Evolutionary conservation across 2,113 vertebrate species (phyloP).

Genomic region (Xenus cinereus): DNA sequence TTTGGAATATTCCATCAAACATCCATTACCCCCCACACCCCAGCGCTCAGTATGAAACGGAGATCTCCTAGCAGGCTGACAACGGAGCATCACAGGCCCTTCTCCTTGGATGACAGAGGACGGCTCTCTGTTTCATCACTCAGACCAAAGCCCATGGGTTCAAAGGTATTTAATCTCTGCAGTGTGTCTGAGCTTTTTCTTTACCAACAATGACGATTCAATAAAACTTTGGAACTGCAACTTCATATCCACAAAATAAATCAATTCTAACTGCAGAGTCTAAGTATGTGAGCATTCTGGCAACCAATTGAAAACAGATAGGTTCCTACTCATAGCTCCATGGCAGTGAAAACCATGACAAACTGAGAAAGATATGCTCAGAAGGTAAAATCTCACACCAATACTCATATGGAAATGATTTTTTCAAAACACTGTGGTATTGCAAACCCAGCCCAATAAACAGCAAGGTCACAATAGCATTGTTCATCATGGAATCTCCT

Average conservation of each 20-base stretch:
- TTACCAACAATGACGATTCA: neutral
- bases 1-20: neutral
- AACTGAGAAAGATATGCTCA: constrained; percentile 19
- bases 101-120: neutral
- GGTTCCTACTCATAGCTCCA: neutral
- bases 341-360: constrained; percentile 34
- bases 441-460: constrained; percentile 6
- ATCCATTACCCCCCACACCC: neutral
- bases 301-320: constrained; percentile 47
- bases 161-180: neutral
- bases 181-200: neutral
- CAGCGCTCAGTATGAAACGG: neutral
- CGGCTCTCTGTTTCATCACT: neutral
- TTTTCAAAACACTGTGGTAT: neutral
- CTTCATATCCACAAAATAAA: constrained; percentile 50
- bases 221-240: constrained; percentile 20
- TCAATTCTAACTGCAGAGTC: neutral
- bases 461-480: constrained; percentile 2
- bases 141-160: neutral
- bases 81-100: neutral
- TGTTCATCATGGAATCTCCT: constrained; percentile 12
- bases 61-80: neutral
- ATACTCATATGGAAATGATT: constrained; percentile 58
- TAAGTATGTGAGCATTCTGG: constrained; percentile 22
- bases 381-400: constrained; percentile 45